phyloP scores from a whole-genome alignment of 2,888 invertebrate genomes.

The Pterostichus madidus region DNA sequence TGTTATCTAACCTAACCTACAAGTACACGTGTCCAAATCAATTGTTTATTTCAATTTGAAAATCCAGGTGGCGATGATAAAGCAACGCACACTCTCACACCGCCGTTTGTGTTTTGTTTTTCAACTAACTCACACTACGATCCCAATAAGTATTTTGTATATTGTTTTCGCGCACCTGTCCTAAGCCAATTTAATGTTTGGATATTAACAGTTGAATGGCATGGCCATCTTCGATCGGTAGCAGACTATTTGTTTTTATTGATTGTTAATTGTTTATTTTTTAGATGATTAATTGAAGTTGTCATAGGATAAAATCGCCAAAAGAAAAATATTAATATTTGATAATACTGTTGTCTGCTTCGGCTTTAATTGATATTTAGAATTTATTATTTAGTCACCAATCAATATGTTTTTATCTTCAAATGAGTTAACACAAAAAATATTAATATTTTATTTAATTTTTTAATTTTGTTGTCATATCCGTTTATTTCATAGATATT shows the following conservation, averaged over 20 bases:
- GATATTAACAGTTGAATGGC: conserved; percentile 53
- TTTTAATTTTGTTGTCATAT: background rate
- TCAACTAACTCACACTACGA: conserved; percentile 9
- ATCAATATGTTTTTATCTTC: background rate
- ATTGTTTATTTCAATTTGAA: conserved; percentile 63
- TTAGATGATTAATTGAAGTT: conserved; percentile 59
- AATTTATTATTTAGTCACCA: conserved; percentile 35
- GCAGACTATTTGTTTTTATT: conserved; percentile 56
- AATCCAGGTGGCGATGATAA: conserved; percentile 62
- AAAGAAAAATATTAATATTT: conserved; percentile 32
- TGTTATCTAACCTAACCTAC: conserved; percentile 59
- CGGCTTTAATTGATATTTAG: conserved; percentile 13
- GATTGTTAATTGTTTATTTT: conserved; percentile 63
- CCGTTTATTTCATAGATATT: too few relatives aligned
- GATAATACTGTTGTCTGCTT: conserved; percentile 25
- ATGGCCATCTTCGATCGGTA: conserved; percentile 37
- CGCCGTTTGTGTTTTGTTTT: conserved; percentile 26
- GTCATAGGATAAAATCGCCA: conserved; percentile 38
- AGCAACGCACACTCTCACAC: conserved; percentile 7
- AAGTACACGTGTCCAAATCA: conserved; percentile 61
- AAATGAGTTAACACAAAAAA: background rate
- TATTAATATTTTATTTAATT: conserved; percentile 3
- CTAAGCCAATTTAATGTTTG: conserved; percentile 32
- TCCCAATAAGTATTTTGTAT: conserved; percentile 25
- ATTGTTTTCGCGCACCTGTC: conserved; percentile 60